Evolutionary conservation across 2,113 vertebrate species (phyloP).

Genomic region (Sinosuthora webbiana): DNA sequence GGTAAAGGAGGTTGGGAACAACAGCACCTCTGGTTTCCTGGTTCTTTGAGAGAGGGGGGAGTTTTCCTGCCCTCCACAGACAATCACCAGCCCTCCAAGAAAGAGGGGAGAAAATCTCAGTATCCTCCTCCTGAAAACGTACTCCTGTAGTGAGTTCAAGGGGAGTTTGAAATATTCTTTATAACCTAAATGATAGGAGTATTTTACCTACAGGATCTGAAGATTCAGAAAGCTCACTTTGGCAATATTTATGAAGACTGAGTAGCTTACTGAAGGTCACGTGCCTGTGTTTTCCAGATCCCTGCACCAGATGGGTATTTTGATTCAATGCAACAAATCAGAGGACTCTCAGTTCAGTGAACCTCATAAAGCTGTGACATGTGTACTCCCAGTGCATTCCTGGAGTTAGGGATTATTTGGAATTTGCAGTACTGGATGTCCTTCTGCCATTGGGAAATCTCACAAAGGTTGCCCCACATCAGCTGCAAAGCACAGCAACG

Average conservation of each 20-base stretch:
- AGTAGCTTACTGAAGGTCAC: neutral
- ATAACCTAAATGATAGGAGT: neutral
- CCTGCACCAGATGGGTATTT: neutral
- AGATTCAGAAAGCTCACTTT: neutral
- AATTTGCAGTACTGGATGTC: neutral
- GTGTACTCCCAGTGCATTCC: neutral
- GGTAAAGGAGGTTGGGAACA: neutral
- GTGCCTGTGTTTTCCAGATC: neutral
- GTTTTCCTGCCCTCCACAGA: neutral
- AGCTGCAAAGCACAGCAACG: neutral
- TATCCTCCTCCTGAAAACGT: neutral
- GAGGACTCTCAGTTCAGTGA: neutral
- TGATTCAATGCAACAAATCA: neutral
- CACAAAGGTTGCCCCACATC: neutral
- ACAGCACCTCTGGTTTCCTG: neutral
- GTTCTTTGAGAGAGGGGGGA: neutral
- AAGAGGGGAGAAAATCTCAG: neutral
- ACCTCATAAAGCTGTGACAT: neutral
- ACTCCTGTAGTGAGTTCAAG: neutral
- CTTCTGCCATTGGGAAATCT: neutral
- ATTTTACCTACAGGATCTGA: neutral
- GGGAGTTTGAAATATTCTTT: neutral
- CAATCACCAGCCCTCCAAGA: neutral
- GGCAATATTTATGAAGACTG: neutral
- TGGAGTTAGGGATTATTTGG: neutral